Percentiles rank a stretch among this genome's conserved stretches.
Conservation (phyloP, 2,113 vertebrate genomes). For the Ciconia boyciana region DNA sequence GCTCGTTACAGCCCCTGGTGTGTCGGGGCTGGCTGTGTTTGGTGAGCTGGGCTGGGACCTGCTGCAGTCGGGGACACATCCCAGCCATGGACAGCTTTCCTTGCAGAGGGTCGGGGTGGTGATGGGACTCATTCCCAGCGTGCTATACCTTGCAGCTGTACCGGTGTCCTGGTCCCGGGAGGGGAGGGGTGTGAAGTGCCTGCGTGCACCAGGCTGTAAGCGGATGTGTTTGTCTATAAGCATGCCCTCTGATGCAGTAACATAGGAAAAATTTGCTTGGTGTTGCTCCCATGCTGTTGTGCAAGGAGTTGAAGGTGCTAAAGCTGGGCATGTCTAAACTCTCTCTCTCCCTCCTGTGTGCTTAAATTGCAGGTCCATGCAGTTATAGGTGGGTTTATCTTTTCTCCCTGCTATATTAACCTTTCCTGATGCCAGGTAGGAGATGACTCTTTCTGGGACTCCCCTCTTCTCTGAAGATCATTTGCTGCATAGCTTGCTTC, state of each 20-base stretch:
- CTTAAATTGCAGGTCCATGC: not conserved
- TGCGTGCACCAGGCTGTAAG: not conserved
- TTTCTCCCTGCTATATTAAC: not conserved
- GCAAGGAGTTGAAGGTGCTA: not conserved
- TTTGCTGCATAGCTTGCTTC: not conserved
- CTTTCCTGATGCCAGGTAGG: not conserved
- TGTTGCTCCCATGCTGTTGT: not conserved
- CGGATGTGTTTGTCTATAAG: not conserved
- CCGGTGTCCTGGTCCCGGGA: not conserved
- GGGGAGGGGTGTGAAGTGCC: not conserved
- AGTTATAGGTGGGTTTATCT: not conserved
- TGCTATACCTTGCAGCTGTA: not conserved
- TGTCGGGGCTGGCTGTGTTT: not conserved
- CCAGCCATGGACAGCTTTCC: not conserved
- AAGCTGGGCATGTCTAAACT: not conserved
- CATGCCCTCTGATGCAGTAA: not conserved
- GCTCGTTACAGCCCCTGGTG: too few species aligned
- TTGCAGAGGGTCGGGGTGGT: too few species aligned
- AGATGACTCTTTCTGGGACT: not conserved
- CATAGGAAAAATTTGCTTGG: not conserved
- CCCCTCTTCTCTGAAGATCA: not conserved
- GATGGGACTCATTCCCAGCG: not conserved
- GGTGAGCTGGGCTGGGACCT: not conserved
- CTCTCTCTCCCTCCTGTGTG: not conserved
- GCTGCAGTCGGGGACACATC: accelerated